phyloP scores from a whole-genome alignment of 2,888 invertebrate genomes.

The Vesta saturnalis region DNA sequence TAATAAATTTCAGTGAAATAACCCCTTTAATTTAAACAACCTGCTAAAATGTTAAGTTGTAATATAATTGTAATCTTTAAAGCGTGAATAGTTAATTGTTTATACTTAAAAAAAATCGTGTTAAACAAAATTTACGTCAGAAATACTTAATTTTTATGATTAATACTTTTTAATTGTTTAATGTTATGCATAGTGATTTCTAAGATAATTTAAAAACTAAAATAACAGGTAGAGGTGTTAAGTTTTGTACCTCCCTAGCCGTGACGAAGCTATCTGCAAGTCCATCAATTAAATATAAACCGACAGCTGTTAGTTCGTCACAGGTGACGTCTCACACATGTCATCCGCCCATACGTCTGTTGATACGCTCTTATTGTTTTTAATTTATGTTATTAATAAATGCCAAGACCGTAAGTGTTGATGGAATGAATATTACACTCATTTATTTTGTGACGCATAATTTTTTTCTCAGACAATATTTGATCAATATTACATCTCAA shows the following conservation, averaged over 20 bases:
- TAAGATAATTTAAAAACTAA: not conserved
- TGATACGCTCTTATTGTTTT: slow-evolving; percentile 55
- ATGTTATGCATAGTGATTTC: not conserved
- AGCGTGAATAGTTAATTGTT: not conserved
- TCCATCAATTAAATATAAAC: slow-evolving; percentile 60
- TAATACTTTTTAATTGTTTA: slow-evolving; percentile 6
- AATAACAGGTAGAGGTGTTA: slow-evolving; percentile 58
- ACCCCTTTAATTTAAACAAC: no score
- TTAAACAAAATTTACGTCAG: not conserved
- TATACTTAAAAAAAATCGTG: not conserved
- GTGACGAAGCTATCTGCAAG: slow-evolving; percentile 57
- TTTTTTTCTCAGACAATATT: not conserved
- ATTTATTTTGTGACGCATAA: slow-evolving; percentile 5
- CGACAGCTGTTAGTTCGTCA: slow-evolving; percentile 56
- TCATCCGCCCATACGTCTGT: slow-evolving; percentile 52
- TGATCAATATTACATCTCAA: slow-evolving; percentile 22
- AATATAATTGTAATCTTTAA: not conserved
- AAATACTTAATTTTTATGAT: not conserved
- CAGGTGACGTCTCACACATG: slow-evolving; percentile 57
- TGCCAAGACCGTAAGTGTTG: slow-evolving; percentile 51
- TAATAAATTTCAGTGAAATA: no score
- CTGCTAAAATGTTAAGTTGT: no score
- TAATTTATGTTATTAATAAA: slow-evolving; percentile 56
- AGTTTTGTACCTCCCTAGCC: slow-evolving; percentile 57
- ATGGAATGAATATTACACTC: slow-evolving; percentile 34